Base-by-base conservation (phyloP, 2,888 invertebrate genomes). In the Mesochorus sp. region DNA sequence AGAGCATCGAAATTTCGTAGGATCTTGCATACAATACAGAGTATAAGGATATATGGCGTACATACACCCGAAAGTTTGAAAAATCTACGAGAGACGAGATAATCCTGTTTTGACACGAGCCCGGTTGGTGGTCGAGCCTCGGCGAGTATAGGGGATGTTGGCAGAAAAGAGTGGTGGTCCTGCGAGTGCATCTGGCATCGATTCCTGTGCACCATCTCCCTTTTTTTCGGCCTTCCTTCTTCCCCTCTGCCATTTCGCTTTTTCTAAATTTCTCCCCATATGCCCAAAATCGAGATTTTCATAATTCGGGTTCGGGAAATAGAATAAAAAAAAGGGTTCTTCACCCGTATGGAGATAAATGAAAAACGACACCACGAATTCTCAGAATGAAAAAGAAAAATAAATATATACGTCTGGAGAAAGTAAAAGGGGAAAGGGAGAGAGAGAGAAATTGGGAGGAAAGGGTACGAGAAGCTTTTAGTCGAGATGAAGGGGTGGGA, bases 51-150 rank as follows among this genome's bases (percentile, higher is more conserved):
- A 34, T 31, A 19, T 3, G 39, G 21, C 49, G 42, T 28, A 10
- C 10, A 68, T 26, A 26, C 26, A 6, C 19, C 14, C 5, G 42
- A 17, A 51, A 31, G 64, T 71, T 71, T 71, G 74, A 78, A 61
- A 78, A 78, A 78, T 74, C 78, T 66, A 64, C 34, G 70, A 57
- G 64, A 71, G 64, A 74, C 44, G 76, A 79, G 83, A 85, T 86
- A 83, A 84, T 85, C 81, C 82, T 87, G 86, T 87, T 87, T 87
- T 87, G 87, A 87, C 87, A 85, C 79, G 76, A 76, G 74, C 86
- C 77, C 86, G 80, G 86, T 85, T 76, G 86, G 87, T 81, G 87
- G 87, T 82, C 78, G 61, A 74, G 59, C 75, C 79, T 80, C 59
- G 57, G 64, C n/a, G n/a, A n/a, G 49, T 71, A 19, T 49, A 78